Percentiles rank a stretch among this genome's conserved stretches.
Conservation (phyloP, 2,797 vertebrate species). For the Cryptoblepharus egeriae region DNA sequence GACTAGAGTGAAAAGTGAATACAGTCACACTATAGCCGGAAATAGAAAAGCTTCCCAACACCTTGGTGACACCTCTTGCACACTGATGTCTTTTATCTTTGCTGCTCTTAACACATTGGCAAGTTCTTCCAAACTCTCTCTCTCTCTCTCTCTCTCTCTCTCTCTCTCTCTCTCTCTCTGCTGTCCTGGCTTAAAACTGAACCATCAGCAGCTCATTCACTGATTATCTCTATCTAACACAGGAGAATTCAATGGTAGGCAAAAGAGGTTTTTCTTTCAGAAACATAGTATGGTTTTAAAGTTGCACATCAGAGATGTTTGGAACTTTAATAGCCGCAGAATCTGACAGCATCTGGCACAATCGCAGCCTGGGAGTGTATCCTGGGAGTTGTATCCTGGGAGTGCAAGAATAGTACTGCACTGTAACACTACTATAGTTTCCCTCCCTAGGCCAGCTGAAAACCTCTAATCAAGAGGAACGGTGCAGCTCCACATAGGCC, state of each 20-base stretch:
- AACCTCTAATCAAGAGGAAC: not conserved
- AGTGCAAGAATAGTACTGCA: no score
- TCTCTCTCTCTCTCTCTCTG: no score
- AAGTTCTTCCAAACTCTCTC: not conserved
- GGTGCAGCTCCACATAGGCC: not conserved
- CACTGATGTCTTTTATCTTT: not conserved
- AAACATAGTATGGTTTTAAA: not conserved
- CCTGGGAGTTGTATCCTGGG: no score
- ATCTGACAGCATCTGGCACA: not conserved
- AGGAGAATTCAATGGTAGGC: not conserved
- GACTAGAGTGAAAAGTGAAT: not conserved
- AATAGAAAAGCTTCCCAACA: constrained; percentile 4
- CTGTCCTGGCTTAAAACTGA: not conserved
- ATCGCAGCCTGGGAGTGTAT: not conserved
- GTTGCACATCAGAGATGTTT: no score
- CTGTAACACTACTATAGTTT: not conserved
- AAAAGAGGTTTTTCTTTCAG: not conserved
- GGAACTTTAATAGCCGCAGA: not conserved
- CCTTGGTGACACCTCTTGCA: not conserved
- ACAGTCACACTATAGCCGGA: constrained; percentile 13
- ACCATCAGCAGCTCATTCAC: not conserved
- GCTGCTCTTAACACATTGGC: not conserved
- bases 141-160: not conserved
- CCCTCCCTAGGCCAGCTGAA: not conserved
- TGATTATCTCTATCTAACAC: not conserved